Percentiles rank a stretch among this genome's conserved stretches.
Conservation (phyloP, 2,113 vertebrate species). For the Mellivora capensis region DNA sequence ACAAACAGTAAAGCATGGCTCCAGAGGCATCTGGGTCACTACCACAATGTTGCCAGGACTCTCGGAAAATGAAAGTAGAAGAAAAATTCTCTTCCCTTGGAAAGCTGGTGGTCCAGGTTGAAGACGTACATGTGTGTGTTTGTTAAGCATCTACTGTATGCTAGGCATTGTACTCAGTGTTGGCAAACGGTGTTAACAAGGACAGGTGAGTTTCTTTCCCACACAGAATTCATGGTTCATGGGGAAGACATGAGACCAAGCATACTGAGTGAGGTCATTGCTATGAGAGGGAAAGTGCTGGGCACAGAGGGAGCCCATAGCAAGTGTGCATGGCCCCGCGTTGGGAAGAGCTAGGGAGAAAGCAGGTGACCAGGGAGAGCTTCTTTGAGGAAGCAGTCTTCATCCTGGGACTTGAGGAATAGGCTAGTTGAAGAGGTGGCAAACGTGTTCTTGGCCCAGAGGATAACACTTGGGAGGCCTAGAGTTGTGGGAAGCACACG, state of each 20-base stretch:
- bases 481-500: accelerated
- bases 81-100: not conserved
- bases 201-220: not conserved
- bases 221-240: not conserved
- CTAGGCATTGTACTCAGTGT: not conserved
- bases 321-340: not conserved
- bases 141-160: not conserved
- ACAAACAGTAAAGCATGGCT: not conserved
- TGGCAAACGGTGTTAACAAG: not conserved
- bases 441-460: not conserved
- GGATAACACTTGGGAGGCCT: not conserved
- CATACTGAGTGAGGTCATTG: not conserved
- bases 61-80: not conserved
- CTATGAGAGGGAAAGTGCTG: not conserved
- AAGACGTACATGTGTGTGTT: not conserved
- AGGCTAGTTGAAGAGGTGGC: not conserved
- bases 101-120: not conserved
- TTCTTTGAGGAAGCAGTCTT: not conserved
- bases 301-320: not conserved
- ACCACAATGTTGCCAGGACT: not conserved
- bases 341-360: not conserved
- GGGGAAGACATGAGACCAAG: not conserved
- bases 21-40: not conserved
- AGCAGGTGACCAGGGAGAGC: no score
- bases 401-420: not conserved